Conservation (phyloP, 2,797 vertebrate species). For the Sebastiscus tertius region DNA sequence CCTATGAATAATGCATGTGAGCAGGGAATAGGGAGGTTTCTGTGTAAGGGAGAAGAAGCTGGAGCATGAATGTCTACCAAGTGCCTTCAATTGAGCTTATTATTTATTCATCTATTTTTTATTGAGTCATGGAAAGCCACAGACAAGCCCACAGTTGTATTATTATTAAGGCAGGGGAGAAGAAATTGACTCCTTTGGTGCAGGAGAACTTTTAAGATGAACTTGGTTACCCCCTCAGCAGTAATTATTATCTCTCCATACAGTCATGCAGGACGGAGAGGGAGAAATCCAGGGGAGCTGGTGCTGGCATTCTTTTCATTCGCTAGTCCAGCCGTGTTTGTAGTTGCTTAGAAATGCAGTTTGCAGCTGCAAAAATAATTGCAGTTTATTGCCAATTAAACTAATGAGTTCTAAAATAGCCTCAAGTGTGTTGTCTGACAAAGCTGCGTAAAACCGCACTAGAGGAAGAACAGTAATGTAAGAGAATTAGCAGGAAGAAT, state of each 20-base stretch:
- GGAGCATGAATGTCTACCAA: constrained; percentile 62
- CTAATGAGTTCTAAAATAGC: constrained; percentile 85
- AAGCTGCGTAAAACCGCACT: constrained; percentile 59
- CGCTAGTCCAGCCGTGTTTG: constrained; percentile 58
- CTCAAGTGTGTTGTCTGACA: constrained; percentile 78
- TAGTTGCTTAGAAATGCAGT: constrained; percentile 64
- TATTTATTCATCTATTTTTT: constrained; percentile 79
- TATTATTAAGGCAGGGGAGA: constrained; percentile 63
- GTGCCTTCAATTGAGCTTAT: constrained; percentile 71
- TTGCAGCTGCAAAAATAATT: constrained; percentile 84
- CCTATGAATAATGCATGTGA: constrained; percentile 74
- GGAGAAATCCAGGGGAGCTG: constrained; percentile 51
- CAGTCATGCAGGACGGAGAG: constrained; percentile 37
- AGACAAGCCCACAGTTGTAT: constrained; percentile 65
- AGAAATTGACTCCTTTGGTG: constrained; percentile 67
- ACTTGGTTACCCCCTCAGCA: constrained; percentile 56
- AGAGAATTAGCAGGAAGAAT: constrained; percentile 37
- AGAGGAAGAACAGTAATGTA: constrained; percentile 32
- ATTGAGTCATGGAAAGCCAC: constrained; percentile 67
- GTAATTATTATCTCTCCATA: constrained; percentile 72
- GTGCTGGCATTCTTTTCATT: constrained; percentile 66
- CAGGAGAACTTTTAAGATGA: constrained; percentile 60
- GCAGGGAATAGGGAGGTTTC: constrained; percentile 59
- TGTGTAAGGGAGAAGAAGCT: constrained; percentile 62
- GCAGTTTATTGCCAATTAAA: constrained; percentile 86